These are phyloP conservation scores for Hyperoplus immaculatus DNA, from an alignment of 2,797 vertebrate species.

Conservation along the genomic window DNA sequence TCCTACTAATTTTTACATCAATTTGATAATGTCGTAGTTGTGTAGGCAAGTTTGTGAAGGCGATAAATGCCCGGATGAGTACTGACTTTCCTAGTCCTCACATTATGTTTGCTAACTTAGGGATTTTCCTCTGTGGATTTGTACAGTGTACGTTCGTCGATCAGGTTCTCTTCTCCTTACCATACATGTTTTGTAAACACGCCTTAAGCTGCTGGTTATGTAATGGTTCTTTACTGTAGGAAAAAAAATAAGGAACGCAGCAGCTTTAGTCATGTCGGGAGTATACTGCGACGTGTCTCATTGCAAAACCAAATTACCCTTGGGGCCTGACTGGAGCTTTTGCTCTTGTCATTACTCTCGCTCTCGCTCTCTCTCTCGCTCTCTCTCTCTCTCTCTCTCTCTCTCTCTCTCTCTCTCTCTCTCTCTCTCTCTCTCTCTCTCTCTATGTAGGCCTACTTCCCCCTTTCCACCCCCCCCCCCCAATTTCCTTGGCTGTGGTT, in stretches of 20 bases:
- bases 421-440: neutral
- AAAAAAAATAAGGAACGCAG: slow-evolving; percentile 17
- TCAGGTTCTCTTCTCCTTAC: neutral
- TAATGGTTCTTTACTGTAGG: slow-evolving; percentile 15
- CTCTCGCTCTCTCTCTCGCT: neutral
- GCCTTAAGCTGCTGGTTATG: slow-evolving; percentile 28
- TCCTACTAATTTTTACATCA: no score
- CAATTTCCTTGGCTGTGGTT: neutral
- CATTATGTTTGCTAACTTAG: neutral
- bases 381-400: no score
- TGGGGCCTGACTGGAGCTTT: slow-evolving; percentile 19
- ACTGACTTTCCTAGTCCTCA: neutral
- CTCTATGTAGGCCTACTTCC: no score
- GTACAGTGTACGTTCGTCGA: neutral
- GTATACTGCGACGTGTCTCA: slow-evolving; percentile 21
- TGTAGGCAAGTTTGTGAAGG: no score
- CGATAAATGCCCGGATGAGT: no score
- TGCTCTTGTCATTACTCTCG: neutral
- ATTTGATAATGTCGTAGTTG: no score
- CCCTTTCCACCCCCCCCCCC: no score
- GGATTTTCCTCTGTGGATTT: neutral
- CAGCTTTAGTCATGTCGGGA: slow-evolving; percentile 36
- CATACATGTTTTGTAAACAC: slow-evolving; percentile 24
- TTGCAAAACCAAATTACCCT: slow-evolving; percentile 20
- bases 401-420: neutral